Conservation (phyloP, 1,140 invertebrate species). For the Notospermus geniculatus region DNA sequence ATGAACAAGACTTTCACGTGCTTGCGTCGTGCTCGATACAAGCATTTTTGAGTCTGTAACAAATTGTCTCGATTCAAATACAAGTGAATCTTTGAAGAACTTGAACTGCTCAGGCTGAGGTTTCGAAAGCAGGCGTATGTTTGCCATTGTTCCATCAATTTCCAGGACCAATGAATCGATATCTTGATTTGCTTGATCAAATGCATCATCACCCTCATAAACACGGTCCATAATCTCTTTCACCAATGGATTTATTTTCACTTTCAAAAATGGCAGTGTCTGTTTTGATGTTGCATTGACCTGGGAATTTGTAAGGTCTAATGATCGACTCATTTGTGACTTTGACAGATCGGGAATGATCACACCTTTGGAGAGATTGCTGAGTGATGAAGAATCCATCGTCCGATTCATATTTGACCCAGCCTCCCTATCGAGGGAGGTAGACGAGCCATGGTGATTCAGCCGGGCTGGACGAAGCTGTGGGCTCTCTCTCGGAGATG, state of each 20-base stretch:
- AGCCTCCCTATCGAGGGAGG: too few relatives aligned
- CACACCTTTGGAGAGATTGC: too few relatives aligned
- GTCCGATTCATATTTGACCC: too few relatives aligned
- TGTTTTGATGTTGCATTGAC: too few relatives aligned
- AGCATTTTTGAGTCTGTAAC: conserved; percentile 80
- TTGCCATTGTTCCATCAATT: conserved; percentile 42
- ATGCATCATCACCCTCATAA: conserved; percentile 29
- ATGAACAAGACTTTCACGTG: conserved; percentile 60
- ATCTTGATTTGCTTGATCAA: conserved; percentile 36
- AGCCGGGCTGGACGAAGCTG: too few relatives aligned
- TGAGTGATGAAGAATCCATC: too few relatives aligned
- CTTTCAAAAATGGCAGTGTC: too few relatives aligned
- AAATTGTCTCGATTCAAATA: conserved; percentile 73
- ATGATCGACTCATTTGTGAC: too few relatives aligned
- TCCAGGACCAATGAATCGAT: conserved; percentile 40
- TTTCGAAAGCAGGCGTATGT: background rate
- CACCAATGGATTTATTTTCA: conserved; percentile 18
- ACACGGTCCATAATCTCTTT: conserved; percentile 33
- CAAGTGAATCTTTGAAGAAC: conserved; percentile 70
- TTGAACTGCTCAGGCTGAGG: conserved; percentile 33
- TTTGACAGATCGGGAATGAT: too few relatives aligned
- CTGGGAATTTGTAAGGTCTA: too few relatives aligned
- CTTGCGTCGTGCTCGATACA: conserved; percentile 73
- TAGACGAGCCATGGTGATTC: too few relatives aligned
- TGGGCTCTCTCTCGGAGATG: too few relatives aligned